A percentile compares a stretch with the other conserved stretches of the same genome.
Conservation (phyloP, 1,140 invertebrate genomes). For the Melipona quadrifasciata region DNA sequence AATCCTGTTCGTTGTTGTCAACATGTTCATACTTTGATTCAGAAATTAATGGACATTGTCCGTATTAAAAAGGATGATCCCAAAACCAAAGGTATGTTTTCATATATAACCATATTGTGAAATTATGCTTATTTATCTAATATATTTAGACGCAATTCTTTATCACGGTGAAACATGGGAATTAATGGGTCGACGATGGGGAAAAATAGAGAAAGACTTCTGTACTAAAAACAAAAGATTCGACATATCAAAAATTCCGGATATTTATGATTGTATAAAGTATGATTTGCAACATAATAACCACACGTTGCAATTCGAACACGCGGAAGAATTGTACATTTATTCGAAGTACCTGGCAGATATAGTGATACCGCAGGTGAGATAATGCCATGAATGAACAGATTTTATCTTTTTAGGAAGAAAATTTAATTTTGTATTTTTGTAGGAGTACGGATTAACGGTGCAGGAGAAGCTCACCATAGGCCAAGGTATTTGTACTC, state of each 20-base stretch:
- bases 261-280: slow-evolving; percentile 99
- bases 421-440: not conserved
- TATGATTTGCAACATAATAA: slow-evolving; percentile 99
- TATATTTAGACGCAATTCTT: slow-evolving; percentile 89
- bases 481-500: slow-evolving; percentile 98
- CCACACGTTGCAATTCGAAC: slow-evolving; percentile 95
- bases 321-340: slow-evolving; percentile 97
- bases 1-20: slow-evolving; percentile 97
- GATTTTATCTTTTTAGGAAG: not conserved
- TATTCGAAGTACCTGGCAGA: slow-evolving; percentile 98
- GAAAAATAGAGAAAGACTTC: slow-evolving; percentile 99
- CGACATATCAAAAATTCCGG: slow-evolving; percentile 99
- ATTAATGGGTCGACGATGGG: slow-evolving; percentile 98
- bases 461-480: slow-evolving; percentile 98
- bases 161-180: slow-evolving; percentile 99
- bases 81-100: slow-evolving; percentile 89
- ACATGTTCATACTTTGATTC: slow-evolving; percentile 92
- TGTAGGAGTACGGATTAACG: slow-evolving; percentile 97
- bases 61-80: slow-evolving; percentile 92
- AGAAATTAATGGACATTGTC: slow-evolving; percentile 93
- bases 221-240: slow-evolving; percentile 95
- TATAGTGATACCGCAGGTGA: slow-evolving; percentile 98
- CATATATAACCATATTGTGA: not conserved
- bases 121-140: slow-evolving; percentile 9
- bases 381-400: not conserved